Base-by-base conservation (phyloP, 1,140 invertebrate species). In the Cydia splendana region DNA sequence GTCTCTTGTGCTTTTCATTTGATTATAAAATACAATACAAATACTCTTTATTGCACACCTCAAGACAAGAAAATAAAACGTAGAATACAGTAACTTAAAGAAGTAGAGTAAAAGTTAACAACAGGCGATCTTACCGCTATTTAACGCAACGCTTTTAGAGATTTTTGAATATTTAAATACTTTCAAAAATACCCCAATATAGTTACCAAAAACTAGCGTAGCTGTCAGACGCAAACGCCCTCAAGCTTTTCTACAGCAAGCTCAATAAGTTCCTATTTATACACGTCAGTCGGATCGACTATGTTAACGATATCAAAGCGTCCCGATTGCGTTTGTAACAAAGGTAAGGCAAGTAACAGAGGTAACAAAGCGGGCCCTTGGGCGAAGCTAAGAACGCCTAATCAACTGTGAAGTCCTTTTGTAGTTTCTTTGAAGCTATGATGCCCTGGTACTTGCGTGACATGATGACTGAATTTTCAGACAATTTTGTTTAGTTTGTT, bases 381-480 rank as follows among this genome's bases (percentile, higher is more conserved):
- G 83, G 84, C 82, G 81, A 79, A 77, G 82, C 79, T 82, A 83
- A 84, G 84, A 85, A 84, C 85, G 87, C 85, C 87, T 86, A 89
- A 89, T 89, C 85, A 89, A 87, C 88, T 84, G 87, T 79, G 80
- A 81, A 75, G 76, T 82, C 76, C 81, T 82, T 89, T 88, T 87
- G 79, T 81, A 81, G 83, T 86, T 87, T 85, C 87, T 88, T 88
- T 88, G 87, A 88, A 85, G 82, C 84, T 85, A 86, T 86, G 85
- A 82, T 84, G 77, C 80, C 80, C 80, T 85, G 81, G 83, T 86
- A 85, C 77, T 18, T 77, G 67, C 76, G 78, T 78, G 77, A 81
- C 80, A 78, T 76, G 79, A 65, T 77, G 78, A 30, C 34, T 71
- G 38, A 18, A 38, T 71, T 71, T 42, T 71, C 67, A 42, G 34